Evolutionary conservation across 2,113 vertebrate genomes (phyloP).

Genomic region (Malurus alboscapulatus): DNA sequence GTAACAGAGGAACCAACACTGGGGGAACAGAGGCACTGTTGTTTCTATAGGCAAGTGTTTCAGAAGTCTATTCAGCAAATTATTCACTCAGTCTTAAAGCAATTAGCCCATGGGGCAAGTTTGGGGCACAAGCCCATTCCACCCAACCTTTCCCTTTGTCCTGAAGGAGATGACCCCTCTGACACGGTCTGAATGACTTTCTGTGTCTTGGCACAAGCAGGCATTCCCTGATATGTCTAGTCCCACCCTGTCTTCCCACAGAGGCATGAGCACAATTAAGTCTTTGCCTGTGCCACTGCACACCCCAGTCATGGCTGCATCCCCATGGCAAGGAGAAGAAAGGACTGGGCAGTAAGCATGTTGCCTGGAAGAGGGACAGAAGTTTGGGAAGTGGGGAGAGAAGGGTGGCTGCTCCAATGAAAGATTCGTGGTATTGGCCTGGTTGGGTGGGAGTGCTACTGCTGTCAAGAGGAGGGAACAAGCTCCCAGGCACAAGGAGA

Average conservation of each 20-base stretch:
- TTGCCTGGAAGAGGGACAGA: background rate
- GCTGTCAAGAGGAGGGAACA: background rate
- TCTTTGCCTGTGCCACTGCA: background rate
- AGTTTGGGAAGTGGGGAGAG: background rate
- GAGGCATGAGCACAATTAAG: background rate
- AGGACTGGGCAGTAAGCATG: background rate
- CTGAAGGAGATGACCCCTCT: background rate
- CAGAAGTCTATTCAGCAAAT: conserved; percentile 42
- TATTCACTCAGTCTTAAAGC: background rate
- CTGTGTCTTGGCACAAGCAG: background rate
- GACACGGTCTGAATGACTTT: background rate
- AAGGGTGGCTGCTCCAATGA: background rate
- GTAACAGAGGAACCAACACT: conserved; percentile 33
- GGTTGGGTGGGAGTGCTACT: background rate
- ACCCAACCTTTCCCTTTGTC: conserved; percentile 2
- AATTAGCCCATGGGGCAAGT: background rate
- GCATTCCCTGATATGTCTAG: background rate
- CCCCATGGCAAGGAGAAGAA: background rate
- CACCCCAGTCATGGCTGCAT: background rate
- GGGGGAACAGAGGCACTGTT: conserved; percentile 58
- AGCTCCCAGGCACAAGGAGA: background rate
- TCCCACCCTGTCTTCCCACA: background rate
- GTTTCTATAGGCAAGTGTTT: conserved; percentile 32
- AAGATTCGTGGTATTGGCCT: background rate
- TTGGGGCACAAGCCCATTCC: background rate